Evolutionary conservation across 2,113 vertebrate genomes (phyloP), one percentile per base, ranked within the genome.

Genomic region (Ctenodactylus gundi): DNA sequence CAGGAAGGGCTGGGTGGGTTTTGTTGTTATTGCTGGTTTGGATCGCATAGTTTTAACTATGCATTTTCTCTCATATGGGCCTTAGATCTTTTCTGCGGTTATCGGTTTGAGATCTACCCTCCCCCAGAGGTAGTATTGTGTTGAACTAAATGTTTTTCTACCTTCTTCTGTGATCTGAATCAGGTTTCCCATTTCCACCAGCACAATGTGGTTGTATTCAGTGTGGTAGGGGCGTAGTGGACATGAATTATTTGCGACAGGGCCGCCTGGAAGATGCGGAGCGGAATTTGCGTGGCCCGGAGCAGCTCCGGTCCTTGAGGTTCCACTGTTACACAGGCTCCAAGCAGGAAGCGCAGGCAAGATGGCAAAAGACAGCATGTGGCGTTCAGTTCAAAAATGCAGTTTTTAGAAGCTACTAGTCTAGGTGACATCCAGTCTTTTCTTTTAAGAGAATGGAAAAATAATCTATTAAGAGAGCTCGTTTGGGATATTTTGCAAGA

Each of bases 151-250:
- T 86, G 93, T 46, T 94, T 97, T 96, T 78, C 97, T 27, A 81
- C 97, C 97, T 95, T 95, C 80, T 44, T 88, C 94, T 8, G 62
- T 97, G 97, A 96, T 97, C 97, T 55, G 97, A 97, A 94, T 90
- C 94, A 5, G 97, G 97, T 96, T 97, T 96, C 94, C 96, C 95
- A 68, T 64, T 90, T 36, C 96, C 95, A 94, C 95, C 96, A 60
- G 97, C 96, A 97, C 81, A 77, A 91, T 95, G 97, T 95, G 97
- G 96, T 97, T 72, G 95, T 92, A 46, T 97, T 97, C 97, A 93
- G 95, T 93, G 96, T 94, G 98, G 95, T 98, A 98, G 97, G 97
- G 97, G 96, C 97, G 97, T 68, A 94, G 97, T 68, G 97, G 97
- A 97, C 68, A 91, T 95, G 97, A 97, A 97, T 98, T 95, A 91